Base-by-base conservation (phyloP, 2,888 invertebrate species). In the Odontocerum albicorne region DNA sequence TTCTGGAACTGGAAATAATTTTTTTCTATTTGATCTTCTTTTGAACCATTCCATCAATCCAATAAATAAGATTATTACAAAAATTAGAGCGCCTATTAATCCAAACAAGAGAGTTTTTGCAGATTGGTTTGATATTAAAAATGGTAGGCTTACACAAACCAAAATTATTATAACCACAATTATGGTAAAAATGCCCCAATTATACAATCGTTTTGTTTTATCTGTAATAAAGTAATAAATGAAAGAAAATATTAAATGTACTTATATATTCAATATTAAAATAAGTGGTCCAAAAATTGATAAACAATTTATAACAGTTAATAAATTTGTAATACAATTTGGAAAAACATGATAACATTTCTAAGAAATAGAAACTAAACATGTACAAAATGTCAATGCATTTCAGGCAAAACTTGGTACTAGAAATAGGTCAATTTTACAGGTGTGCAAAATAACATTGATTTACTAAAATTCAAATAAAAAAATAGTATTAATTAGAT, bases 41-140 rank as follows among this genome's bases (percentile, higher is more conserved):
- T 47, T 49, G 10, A 50, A 42, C 50, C 50, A 58, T 32, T 58
- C 58, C 33, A 38, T 51, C 10, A 50, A n/a, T 13, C 22, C 50
- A 42, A 58, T 35, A 27, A 35, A 38, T 10, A 42, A 3, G n/a
- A 54, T 15, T 10, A 58, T 21, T 38, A 51, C 38, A n/a, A 46
- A n/a, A 35, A 58, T 12, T 19, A 46, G 19, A 7, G 43, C 19
- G 20, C 27, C 17, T 7, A 58, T 50, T 15, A 55, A 36, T 12
- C 40, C 43, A 43, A 33, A 47, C 1, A 55, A 36, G 2, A 50
- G 19, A 31, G 8, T 27, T 49, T 58, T 58, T 22, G 40, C 20
- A 4, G 22, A 40, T 32, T 42, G 13, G 32, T 50, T 20, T 19
- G 19, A 15, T 22, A 58, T 46, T 46, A 57, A 4, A 33, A 58